Evolutionary conservation across 2,888 invertebrate genomes (phyloP).

Genomic region (Scaeva pyrastri): DNA sequence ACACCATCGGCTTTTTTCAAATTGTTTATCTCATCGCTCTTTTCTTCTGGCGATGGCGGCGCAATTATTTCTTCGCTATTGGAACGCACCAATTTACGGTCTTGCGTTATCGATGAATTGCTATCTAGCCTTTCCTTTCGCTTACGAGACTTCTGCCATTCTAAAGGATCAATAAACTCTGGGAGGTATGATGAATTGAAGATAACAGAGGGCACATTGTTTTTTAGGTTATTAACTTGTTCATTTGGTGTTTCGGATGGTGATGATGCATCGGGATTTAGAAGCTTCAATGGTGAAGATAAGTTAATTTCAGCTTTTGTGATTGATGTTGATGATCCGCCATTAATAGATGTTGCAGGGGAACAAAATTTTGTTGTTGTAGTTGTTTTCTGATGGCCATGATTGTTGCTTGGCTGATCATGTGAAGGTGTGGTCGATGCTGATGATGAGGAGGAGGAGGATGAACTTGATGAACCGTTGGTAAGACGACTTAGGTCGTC

Average conservation of each 20-base stretch:
- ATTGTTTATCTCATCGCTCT: conserved; percentile 42
- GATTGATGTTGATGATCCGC: conserved; percentile 55
- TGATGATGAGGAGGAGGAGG: conserved; percentile 80
- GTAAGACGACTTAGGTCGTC: conserved; percentile 85
- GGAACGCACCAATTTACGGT: conserved; percentile 87
- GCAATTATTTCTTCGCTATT: conserved; percentile 86
- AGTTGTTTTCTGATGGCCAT: conserved; percentile 68
- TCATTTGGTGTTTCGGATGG: conserved; percentile 59
- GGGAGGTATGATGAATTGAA: conserved; percentile 83
- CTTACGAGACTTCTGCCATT: conserved; percentile 85
- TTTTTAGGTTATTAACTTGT: conserved; percentile 67
- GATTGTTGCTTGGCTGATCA: conserved; percentile 76
- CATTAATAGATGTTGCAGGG: conserved; percentile 71
- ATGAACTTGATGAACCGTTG: conserved; percentile 83
- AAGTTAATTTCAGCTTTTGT: conserved; percentile 69
- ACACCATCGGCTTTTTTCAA: conserved; percentile 64
- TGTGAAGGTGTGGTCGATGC: conserved; percentile 78
- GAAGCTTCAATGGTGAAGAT: conserved; percentile 53
- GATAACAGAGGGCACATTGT: conserved; percentile 76
- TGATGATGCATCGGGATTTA: conserved; percentile 62
- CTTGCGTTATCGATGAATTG: conserved; percentile 85
- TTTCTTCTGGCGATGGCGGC: conserved; percentile 35
- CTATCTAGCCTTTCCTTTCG: conserved; percentile 88
- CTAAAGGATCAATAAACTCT: conserved; percentile 83
- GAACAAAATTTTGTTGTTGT: conserved; percentile 74